Evolutionary conservation across 2,113 vertebrate genomes (phyloP).

Genomic region (Eulemur rufifrons): DNA sequence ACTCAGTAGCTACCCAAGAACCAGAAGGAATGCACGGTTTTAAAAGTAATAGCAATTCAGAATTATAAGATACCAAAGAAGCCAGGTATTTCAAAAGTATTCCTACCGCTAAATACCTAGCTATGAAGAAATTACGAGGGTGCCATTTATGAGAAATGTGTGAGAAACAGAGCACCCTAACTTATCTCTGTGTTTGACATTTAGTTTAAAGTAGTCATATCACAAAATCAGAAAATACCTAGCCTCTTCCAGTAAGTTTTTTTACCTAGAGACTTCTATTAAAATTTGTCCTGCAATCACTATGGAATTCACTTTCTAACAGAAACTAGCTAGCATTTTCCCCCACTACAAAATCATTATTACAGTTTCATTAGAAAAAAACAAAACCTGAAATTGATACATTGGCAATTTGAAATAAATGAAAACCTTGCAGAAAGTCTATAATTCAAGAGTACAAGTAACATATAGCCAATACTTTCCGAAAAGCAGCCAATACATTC

Average conservation of each 20-base stretch:
- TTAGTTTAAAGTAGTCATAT: not conserved
- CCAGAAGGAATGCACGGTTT: conserved; percentile 44
- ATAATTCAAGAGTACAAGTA: not conserved
- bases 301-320: not conserved
- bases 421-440: not conserved
- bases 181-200: not conserved
- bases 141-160: not conserved
- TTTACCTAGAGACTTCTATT: not conserved
- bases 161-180: not conserved
- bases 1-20: conserved; percentile 11
- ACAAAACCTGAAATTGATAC: not conserved
- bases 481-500: not conserved
- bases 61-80: not conserved
- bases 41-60: not conserved
- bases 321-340: not conserved
- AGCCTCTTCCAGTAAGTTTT: not conserved
- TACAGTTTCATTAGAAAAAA: not conserved
- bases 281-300: not conserved
- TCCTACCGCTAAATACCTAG: not conserved
- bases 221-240: not conserved
- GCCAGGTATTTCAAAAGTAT: not conserved
- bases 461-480: not conserved
- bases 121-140: not conserved
- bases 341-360: not conserved
- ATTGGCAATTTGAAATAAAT: not conserved